These are phyloP conservation scores for Drosophila nannoptera DNA, from an alignment of 1,140 invertebrate species.

Conservation along the genomic window DNA sequence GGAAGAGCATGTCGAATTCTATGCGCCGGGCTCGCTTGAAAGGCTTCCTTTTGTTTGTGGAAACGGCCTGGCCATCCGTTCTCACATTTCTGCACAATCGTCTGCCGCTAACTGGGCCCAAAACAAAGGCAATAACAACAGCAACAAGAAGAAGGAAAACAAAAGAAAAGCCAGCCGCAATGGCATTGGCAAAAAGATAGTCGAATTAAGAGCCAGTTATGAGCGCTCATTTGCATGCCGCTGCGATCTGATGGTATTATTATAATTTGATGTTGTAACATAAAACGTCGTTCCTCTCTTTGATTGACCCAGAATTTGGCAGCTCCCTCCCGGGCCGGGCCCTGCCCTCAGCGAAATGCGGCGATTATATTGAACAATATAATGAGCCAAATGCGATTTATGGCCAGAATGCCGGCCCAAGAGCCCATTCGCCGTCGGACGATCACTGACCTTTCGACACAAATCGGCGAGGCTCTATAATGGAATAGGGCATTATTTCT, in stretches of 20 bases:
- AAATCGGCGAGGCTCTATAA: neutral
- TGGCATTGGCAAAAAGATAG: slow-evolving; percentile 11
- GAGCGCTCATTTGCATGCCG: slow-evolving; percentile 63
- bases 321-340: neutral
- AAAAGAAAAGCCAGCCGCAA: slow-evolving; percentile 16
- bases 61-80: slow-evolving; percentile 49
- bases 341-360: neutral
- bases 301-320: slow-evolving; percentile 50
- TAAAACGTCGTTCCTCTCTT: slow-evolving; percentile 35
- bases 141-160: no score
- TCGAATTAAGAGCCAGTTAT: slow-evolving; percentile 62
- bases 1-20: slow-evolving; percentile 27
- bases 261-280: slow-evolving; percentile 44
- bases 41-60: slow-evolving; percentile 44
- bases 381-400: slow-evolving; percentile 57
- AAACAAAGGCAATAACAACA: slow-evolving; percentile 10
- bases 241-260: slow-evolving; percentile 53
- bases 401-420: slow-evolving; percentile 43
- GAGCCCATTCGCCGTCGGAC: slow-evolving; percentile 48
- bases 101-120: slow-evolving; percentile 45
- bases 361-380: slow-evolving; percentile 33
- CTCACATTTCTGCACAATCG: slow-evolving; percentile 50
- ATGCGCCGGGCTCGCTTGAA: slow-evolving; percentile 1
- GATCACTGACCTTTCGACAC: slow-evolving; percentile 52
- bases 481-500: neutral